Conservation (phyloP, 2,888 invertebrate genomes). For the Thecocarcelia acutangulata region DNA sequence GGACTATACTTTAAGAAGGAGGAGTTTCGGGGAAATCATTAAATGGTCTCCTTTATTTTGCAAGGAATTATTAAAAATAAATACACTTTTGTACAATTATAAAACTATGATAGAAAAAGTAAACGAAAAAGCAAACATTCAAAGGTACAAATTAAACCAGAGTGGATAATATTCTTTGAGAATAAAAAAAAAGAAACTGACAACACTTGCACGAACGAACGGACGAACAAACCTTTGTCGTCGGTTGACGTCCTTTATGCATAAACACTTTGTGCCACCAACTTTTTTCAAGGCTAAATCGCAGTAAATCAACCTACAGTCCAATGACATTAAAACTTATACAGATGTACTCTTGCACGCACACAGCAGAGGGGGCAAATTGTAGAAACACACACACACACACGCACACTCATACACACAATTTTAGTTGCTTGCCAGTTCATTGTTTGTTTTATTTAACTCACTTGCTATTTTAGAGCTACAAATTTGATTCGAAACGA, state of each 20-base stretch:
- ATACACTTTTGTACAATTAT: not conserved
- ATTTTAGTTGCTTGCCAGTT: slow-evolving; percentile 33
- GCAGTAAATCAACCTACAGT: slow-evolving; percentile 73
- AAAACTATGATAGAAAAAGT: not conserved
- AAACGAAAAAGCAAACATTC: not conserved
- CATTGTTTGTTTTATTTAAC: slow-evolving; percentile 5
- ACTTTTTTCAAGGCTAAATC: slow-evolving; percentile 78
- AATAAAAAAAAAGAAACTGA: slow-evolving; percentile 15
- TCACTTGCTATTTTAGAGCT: slow-evolving; percentile 66
- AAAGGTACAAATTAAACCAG: slow-evolving; percentile 22
- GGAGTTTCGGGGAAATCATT: slow-evolving; percentile 11
- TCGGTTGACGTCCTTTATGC: slow-evolving; percentile 72
- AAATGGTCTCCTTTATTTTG: slow-evolving; percentile 42
- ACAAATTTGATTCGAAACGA: not conserved
- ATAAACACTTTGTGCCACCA: slow-evolving; percentile 69
- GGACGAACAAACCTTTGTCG: no score
- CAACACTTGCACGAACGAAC: slow-evolving; percentile 20
- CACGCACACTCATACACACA: slow-evolving; percentile 41
- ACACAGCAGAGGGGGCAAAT: not conserved
- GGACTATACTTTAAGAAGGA: slow-evolving; percentile 6
- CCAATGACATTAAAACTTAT: slow-evolving; percentile 75
- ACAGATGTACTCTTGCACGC: slow-evolving; percentile 4
- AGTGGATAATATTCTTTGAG: slow-evolving; percentile 6
- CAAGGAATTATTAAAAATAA: not conserved
- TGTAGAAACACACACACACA: slow-evolving; percentile 26